Evolutionary conservation across 2,113 vertebrate genomes (phyloP), one percentile per base, ranked within the genome.

Genomic region (Ciconia maguari): DNA sequence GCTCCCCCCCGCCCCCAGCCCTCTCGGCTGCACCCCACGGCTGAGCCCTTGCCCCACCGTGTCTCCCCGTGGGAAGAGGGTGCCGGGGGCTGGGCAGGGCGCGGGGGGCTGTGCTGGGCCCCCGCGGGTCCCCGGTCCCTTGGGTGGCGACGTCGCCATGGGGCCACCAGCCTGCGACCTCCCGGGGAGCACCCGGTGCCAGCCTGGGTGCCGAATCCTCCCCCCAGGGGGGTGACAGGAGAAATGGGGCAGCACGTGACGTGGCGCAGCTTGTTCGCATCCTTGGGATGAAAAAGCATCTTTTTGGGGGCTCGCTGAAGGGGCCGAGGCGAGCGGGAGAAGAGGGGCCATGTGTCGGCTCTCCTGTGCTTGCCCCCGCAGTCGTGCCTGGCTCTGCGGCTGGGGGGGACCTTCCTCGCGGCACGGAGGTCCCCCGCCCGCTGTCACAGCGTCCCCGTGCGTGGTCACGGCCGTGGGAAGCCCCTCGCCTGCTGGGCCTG

Each of bases 261-360:
- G 2, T 1, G 6, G 7, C 12, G 3, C 21, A 6, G 11, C 42
- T 29, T 8, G 9, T 27, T 27, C 21, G 66, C 7, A 3, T 9
- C 58, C 22, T 25, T 38, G 41, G 71, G 70, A 15, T 65, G 83
- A 55, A 65, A 65, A 65, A 48, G 34, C 16, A 19, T 7, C 7
- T 46, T 75, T 55, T 48, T 11, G 60, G 49, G 49, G 60, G 11
- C 7, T 72, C 6, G 11, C 25, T 8, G 68, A 7, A 3, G 6
- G 2, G 42, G 24, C 10, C 1, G 36, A 6, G 48, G 8, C 1
- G 48, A 16, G 60, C 44, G 8, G 34, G 19, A 24, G 76, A 3
- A 5, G 4, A 6, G 24, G 10, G 34, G 8, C n/a, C 3, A 5
- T 4, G n/a, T 6, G 16, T 32, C 20, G 9, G 64, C 26, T 11